Conservation (phyloP, 2,797 vertebrate species). For the Danio choprae region DNA sequence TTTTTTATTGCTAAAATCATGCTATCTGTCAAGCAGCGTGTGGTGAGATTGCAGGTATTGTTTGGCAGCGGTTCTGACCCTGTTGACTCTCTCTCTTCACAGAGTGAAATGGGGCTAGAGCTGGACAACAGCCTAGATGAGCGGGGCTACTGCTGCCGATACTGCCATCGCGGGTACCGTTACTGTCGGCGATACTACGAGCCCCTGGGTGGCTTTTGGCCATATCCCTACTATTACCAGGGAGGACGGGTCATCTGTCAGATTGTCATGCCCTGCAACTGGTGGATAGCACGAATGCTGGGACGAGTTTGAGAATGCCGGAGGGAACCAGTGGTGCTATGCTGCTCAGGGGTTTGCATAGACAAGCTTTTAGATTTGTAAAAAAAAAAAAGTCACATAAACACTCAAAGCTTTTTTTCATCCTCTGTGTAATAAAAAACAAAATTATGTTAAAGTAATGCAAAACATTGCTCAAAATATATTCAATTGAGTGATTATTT, state of each 20-base stretch:
- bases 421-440: neutral
- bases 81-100: constrained; percentile 68
- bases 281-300: constrained; percentile 97
- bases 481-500: too few species aligned
- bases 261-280: constrained; percentile 97
- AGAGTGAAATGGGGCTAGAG: constrained; percentile 90
- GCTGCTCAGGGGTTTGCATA: constrained; percentile 17
- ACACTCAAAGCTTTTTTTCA: neutral
- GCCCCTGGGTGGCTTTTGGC: constrained; percentile 91
- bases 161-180: constrained; percentile 90
- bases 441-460: neutral
- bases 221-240: constrained; percentile 95
- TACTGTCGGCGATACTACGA: constrained; percentile 90
- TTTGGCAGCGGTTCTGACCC: constrained; percentile 70
- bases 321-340: constrained; percentile 25
- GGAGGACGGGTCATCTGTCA: constrained; percentile 93
- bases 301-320: constrained; percentile 82
- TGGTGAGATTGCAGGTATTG: constrained; percentile 59
- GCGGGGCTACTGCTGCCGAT: constrained; percentile 89
- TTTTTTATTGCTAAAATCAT: constrained; percentile 48
- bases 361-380: constrained; percentile 11
- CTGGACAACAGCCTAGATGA: constrained; percentile 91
- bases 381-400: neutral
- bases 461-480: constrained; percentile 3
- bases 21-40: constrained; percentile 35